Percentiles rank a stretch among this genome's conserved stretches.
Evolutionary conservation across 2,888 invertebrate genomes (phyloP).

Genomic region (Limenitis camilla): DNA sequence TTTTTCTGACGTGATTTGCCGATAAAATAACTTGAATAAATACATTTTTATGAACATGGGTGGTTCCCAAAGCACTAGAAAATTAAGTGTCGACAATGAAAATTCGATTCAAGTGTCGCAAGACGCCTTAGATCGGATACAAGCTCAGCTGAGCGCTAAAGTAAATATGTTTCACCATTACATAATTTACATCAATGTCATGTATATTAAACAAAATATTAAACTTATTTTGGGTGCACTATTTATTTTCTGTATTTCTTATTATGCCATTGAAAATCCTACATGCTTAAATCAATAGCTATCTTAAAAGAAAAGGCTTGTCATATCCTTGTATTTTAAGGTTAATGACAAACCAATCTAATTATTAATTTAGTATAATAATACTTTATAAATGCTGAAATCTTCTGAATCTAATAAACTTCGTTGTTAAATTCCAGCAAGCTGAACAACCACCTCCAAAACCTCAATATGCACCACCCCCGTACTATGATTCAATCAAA

Average conservation of each 20-base stretch:
- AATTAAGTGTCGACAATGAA: conserved; percentile 67
- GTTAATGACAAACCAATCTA: no score
- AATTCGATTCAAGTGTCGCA: conserved; percentile 69
- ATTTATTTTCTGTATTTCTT: background rate
- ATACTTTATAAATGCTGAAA: no score
- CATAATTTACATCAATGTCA: conserved; percentile 70
- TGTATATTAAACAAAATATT: conserved; percentile 39
- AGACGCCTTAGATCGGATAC: conserved; percentile 67
- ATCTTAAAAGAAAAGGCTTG: no score
- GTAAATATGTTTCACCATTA: conserved; percentile 64
- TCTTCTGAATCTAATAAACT: no score
- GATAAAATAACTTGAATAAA: conserved; percentile 48
- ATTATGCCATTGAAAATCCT: background rate
- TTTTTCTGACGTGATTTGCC: conserved; percentile 61
- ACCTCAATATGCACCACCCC: conserved; percentile 38
- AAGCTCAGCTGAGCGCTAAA: conserved; percentile 55
- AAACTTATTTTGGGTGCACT: background rate
- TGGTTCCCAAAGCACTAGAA: conserved; percentile 71
- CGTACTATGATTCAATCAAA: conserved; percentile 42
- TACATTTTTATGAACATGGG: conserved; percentile 70
- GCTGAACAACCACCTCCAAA: conserved; percentile 43
- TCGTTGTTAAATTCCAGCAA: conserved; percentile 40
- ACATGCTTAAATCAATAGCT: no score
- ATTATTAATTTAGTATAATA: no score
- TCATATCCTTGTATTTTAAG: no score